These are phyloP conservation scores for Apocrypta bakeri DNA, from an alignment of 1,140 invertebrate genomes.

Conservation along the genomic window DNA sequence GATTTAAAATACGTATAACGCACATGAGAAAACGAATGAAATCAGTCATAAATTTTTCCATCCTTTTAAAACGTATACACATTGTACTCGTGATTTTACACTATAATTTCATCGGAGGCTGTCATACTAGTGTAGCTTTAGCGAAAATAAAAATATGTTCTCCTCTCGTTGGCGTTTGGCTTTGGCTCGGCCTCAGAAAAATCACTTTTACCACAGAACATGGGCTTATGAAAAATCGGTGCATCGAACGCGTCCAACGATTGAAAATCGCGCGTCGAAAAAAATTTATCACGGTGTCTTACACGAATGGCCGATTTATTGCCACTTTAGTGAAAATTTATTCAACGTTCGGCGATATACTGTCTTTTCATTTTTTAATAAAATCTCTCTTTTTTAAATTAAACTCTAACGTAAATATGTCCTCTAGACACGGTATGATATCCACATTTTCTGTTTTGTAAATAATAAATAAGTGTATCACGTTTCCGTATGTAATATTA, in stretches of 20 bases:
- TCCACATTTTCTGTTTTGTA: background rate
- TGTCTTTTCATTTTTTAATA: background rate
- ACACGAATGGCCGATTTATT: conserved; percentile 11
- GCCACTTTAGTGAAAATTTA: conserved; percentile 28
- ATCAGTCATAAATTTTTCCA: no score
- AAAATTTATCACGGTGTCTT: conserved; percentile 30
- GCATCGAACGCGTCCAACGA: conserved; percentile 1
- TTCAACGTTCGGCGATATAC: background rate
- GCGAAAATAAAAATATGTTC: background rate
- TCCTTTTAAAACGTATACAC: no score
- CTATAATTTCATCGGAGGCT: background rate
- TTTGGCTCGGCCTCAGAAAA: conserved; percentile 4
- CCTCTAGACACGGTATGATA: background rate
- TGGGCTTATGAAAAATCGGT: conserved; percentile 26
- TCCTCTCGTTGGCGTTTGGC: background rate
- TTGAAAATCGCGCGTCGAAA: conserved; percentile 41
- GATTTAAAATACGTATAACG: no score
- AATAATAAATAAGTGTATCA: no score
- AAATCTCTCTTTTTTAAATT: background rate
- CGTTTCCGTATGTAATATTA: no score
- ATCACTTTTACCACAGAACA: conserved; percentile 7
- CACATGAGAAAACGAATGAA: no score
- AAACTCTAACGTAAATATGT: background rate
- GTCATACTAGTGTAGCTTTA: background rate
- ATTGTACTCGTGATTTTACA: no score